phyloP scores from a whole-genome alignment of 2,888 invertebrate species.

The Atethmia centrago region DNA sequence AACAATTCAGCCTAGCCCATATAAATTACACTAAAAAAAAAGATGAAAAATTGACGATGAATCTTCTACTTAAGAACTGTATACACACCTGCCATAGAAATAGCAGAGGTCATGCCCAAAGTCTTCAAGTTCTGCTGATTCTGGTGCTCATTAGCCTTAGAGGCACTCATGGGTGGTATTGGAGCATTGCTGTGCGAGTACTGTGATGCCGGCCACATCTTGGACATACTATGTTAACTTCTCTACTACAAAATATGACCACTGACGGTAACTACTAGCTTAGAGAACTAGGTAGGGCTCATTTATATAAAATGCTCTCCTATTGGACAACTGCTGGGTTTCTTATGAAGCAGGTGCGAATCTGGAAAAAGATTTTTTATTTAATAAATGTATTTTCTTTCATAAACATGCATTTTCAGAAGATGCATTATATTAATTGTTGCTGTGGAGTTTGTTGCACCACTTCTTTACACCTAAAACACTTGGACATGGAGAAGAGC shows the following conservation, averaged over 20 bases:
- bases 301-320: slow-evolving; percentile 75
- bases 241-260: slow-evolving; percentile 43
- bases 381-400: background rate
- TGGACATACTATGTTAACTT: slow-evolving; percentile 65
- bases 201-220: slow-evolving; percentile 90
- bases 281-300: slow-evolving; percentile 70
- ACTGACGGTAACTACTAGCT: slow-evolving; percentile 60
- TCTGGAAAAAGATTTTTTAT: slow-evolving; percentile 71
- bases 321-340: slow-evolving; percentile 71
- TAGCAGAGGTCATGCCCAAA: slow-evolving; percentile 98
- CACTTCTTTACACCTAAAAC: background rate
- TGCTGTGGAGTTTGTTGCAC: no score
- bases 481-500: background rate
- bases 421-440: background rate
- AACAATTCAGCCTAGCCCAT: background rate
- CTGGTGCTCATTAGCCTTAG: slow-evolving; percentile 85
- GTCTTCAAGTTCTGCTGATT: slow-evolving; percentile 92
- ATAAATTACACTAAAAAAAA: background rate
- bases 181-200: slow-evolving; percentile 85
- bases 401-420: background rate
- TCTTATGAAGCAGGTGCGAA: slow-evolving; percentile 46
- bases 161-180: slow-evolving; percentile 67
- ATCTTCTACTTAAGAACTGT: background rate
- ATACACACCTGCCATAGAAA: slow-evolving; percentile 95
- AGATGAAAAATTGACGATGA: background rate